Evolutionary conservation across 2,888 invertebrate genomes (phyloP).

Genomic region (Sesia bembeciformis): DNA sequence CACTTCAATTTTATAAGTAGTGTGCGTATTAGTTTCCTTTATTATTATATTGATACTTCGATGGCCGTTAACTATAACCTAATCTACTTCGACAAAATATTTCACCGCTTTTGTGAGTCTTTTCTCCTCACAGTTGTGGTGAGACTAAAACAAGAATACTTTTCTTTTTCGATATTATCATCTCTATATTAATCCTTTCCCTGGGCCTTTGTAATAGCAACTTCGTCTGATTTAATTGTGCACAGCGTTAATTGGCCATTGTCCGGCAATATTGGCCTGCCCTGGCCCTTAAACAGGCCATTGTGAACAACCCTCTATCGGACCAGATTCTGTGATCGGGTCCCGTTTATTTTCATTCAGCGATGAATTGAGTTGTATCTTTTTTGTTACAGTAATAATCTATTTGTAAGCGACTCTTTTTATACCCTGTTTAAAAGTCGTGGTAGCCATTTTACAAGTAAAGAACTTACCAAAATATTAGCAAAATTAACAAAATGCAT

Average conservation of each 20-base stretch:
- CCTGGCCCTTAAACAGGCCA: slow-evolving; percentile 33
- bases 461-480: too few species aligned
- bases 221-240: slow-evolving; percentile 48
- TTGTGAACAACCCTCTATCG: slow-evolving; percentile 19
- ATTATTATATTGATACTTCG: too few species aligned
- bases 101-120: too few species aligned
- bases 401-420: too few species aligned
- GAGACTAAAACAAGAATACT: background rate
- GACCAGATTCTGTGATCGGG: slow-evolving; percentile 10
- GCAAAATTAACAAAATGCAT: too few species aligned
- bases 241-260: slow-evolving; percentile 56
- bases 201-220: slow-evolving; percentile 30
- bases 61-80: too few species aligned
- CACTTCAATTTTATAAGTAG: too few species aligned
- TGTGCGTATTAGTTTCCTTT: too few species aligned
- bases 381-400: background rate
- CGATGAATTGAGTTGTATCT: slow-evolving; percentile 2
- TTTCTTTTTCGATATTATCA: slow-evolving; percentile 7
- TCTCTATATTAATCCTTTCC: slow-evolving; percentile 20
- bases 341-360: slow-evolving; percentile 5
- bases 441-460: too few species aligned
- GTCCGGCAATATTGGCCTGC: slow-evolving; percentile 41
- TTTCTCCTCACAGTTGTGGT: too few species aligned
- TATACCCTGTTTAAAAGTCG: too few species aligned
- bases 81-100: too few species aligned